phyloP scores from a whole-genome alignment of 2,113 vertebrate genomes.

The Orcinus orca region DNA sequence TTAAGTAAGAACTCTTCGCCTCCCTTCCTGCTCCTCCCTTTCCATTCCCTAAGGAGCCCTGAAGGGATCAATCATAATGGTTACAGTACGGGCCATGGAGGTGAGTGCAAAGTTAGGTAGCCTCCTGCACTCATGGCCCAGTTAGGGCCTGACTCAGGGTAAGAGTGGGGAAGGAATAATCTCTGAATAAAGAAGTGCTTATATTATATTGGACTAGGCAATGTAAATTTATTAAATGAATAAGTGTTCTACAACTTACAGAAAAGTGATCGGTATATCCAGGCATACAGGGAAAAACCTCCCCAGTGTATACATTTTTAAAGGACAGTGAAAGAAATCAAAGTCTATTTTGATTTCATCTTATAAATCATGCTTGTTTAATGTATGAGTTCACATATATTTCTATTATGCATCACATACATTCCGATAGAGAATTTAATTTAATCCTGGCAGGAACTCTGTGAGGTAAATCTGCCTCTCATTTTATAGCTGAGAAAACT shows the following conservation, averaged over 20 bases:
- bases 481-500: background rate
- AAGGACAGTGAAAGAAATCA: background rate
- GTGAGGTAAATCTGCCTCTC: background rate
- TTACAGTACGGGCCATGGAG: rapidly evolving
- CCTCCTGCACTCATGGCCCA: background rate
- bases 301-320: background rate
- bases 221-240: background rate
- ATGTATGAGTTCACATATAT: background rate
- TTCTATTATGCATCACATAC: background rate
- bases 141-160: background rate
- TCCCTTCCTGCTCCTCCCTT: background rate
- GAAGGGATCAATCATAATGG: too few species aligned
- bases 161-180: background rate
- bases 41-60: background rate
- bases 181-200: background rate
- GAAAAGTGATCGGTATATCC: background rate
- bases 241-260: background rate
- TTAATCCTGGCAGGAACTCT: background rate
- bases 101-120: background rate
- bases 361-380: background rate
- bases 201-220: background rate
- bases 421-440: background rate
- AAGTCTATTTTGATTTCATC: background rate
- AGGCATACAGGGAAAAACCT: background rate
- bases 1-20: background rate